Base-by-base conservation (phyloP, 2,113 vertebrate genomes). In the Mastomys coucha region DNA sequence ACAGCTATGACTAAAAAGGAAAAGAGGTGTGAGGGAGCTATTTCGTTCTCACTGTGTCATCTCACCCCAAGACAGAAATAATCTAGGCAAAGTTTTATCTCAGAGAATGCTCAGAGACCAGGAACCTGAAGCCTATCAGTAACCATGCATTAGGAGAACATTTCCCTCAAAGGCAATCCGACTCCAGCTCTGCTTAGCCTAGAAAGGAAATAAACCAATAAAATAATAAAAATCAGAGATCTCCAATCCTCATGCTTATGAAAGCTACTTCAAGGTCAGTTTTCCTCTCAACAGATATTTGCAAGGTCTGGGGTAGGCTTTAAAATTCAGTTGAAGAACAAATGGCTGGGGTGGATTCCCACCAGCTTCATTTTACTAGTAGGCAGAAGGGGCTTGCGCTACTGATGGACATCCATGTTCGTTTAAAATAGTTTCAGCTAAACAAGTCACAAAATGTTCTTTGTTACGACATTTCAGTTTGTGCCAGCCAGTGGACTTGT, bases 271-370 rank as follows among this genome's bases (percentile, higher is more conserved):
- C 45, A 13, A 78, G 13, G 19, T 76, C 60, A 76, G 76, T 76
- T 93, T 88, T 88, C 39, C 91, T 81, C 56, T 80, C 45, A 89
- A 28, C 60, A 88, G 65, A 28, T 39, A 93, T 63, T 58, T 89
- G 53, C 51, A 93, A 80, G 88, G 39, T 73, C 33, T 84, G 82
- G 8, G 36, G 28, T 76, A 60, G 39, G 31, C 53, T 45, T 4
- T 77, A 19, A 22, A 11, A 60, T 33, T 58, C 77, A 86, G 51
- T 4, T 65, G 19, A 95, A 12, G 45, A 89, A 14, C 24, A n/a
- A n/a, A n/a, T n/a, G 39, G 6, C 0, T 42, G 67, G 31, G 20
- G 39, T 90, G 84, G 51, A 24, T 88, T 82, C 69, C 13, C 69
- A 65, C 89, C 89, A 63, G 14, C 39, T 49, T 36, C 39, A 28